Conservation (phyloP, 2,113 vertebrate species). For the Azemiops feae region DNA sequence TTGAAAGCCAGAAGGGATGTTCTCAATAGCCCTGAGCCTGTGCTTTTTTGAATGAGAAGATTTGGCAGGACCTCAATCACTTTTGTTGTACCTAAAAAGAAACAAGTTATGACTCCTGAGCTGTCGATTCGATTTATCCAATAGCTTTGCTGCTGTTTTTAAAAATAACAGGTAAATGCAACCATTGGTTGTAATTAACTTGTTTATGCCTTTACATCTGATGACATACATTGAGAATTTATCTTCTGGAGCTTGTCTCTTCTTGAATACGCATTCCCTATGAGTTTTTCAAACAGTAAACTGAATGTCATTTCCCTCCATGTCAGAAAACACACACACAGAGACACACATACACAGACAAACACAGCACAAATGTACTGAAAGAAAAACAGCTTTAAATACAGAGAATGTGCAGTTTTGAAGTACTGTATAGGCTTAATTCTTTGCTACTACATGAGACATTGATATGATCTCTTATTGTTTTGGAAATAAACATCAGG, state of each 20-base stretch:
- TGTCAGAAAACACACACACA: constrained; percentile 16
- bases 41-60: constrained; percentile 3
- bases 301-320: constrained; percentile 32
- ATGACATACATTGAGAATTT: constrained; percentile 52
- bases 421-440: constrained; percentile 1
- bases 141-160: constrained; percentile 37
- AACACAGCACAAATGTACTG: constrained; percentile 35
- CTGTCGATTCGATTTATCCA: constrained; percentile 9
- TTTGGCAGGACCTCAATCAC: neutral
- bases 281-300: constrained; percentile 55
- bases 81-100: constrained; percentile 18
- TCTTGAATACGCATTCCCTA: constrained; percentile 53
- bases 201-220: constrained; percentile 60
- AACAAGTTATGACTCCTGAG: constrained; percentile 24
- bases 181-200: constrained; percentile 42
- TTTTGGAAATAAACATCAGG: neutral
- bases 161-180: constrained; percentile 17
- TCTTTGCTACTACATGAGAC: neutral
- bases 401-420: neutral
- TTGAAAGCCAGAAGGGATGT: constrained; percentile 36
- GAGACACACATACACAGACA: constrained; percentile 28
- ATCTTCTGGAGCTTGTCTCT: constrained; percentile 60
- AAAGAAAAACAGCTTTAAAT: constrained; percentile 49
- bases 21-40: constrained; percentile 41
- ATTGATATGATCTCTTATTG: neutral